phyloP scores from a whole-genome alignment of 2,113 vertebrate species.

The Oriolus oriolus region DNA sequence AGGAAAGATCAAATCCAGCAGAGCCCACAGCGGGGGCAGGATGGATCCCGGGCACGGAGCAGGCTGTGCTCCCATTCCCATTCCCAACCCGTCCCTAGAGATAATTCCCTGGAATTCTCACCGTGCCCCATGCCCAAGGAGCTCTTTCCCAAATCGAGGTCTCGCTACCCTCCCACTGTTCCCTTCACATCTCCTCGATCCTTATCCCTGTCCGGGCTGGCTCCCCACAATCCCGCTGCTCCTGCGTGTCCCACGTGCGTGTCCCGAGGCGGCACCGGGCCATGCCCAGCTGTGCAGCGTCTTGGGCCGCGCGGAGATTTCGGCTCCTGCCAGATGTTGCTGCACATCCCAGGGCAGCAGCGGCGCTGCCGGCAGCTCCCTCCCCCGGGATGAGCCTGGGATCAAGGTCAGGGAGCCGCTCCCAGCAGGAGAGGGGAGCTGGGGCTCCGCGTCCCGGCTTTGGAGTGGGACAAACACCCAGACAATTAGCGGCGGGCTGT shows the following conservation, averaged over 20 bases:
- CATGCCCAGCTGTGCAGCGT: background rate
- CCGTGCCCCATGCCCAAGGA: background rate
- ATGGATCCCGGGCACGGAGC: background rate
- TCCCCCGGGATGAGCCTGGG: background rate
- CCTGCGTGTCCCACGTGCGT: fast-evolving
- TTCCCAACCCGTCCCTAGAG: fast-evolving
- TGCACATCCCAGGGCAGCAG: background rate
- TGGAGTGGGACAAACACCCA: background rate
- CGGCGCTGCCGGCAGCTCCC: background rate
- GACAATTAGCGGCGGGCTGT: background rate
- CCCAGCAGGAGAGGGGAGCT: background rate
- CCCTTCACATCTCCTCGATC: background rate
- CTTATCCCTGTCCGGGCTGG: background rate
- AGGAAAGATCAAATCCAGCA: background rate
- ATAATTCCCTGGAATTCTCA: background rate
- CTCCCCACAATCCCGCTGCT: fast-evolving
- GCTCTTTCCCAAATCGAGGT: background rate
- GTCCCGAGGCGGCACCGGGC: background rate
- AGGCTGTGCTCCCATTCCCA: fast-evolving
- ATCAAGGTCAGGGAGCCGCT: background rate
- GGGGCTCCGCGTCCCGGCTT: background rate
- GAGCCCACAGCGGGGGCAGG: background rate
- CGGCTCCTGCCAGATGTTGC: background rate
- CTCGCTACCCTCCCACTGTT: background rate
- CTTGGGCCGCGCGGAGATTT: background rate